Evolutionary conservation across 1,140 invertebrate genomes (phyloP), one percentile per base, ranked within the genome.

Genomic region (Pinna nobilis): DNA sequence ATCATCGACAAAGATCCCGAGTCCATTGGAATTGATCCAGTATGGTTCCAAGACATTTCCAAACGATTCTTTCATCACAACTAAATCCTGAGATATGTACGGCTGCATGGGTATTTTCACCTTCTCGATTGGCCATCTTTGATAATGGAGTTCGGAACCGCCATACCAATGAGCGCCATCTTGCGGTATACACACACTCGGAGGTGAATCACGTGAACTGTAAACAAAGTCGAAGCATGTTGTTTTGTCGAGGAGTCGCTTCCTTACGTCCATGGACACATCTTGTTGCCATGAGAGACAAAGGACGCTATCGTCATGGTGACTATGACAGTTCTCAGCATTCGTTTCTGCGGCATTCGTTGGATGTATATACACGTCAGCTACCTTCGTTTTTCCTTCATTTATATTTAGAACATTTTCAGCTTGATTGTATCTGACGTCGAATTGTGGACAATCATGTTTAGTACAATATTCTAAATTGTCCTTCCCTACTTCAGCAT

Each of bases 111-210:
- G 70, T 5, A 85, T 67, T 13, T 67, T 69, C 57, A 87, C 79
- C 15, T 76, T 33, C n/a, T 79, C 50, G 20, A 91, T 78, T 0
- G 90, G 90, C 90, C 90, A 91, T 66, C 78, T 69, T 72, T 91
- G 90, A 2, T 60, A 67, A 32, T 82, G 82, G 2, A 87, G 74
- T 68, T 90, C 88, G 1, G 88, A 85, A 1, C 90, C 89, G 13
- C 86, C 86, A 60, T 78, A 87, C 86, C 86, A 87, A 28, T 74
- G 47, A 3, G 71, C 70, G 7, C 41, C 44, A n/a, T 33, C 28
- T 35, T 78, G 28, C 13, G 47, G 50, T 30, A 77, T 67, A 53
- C 79, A 81, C 47, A 67, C 51, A 50, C 44, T 50, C 6, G 70
- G 73, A 11, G n/a, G 25, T 50, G 67, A 65, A 57, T 69, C 65